Percentiles rank a stretch among this genome's conserved stretches.
phyloP scores from a whole-genome alignment of 2,113 vertebrate species.

The Dasypus novemcinctus region DNA sequence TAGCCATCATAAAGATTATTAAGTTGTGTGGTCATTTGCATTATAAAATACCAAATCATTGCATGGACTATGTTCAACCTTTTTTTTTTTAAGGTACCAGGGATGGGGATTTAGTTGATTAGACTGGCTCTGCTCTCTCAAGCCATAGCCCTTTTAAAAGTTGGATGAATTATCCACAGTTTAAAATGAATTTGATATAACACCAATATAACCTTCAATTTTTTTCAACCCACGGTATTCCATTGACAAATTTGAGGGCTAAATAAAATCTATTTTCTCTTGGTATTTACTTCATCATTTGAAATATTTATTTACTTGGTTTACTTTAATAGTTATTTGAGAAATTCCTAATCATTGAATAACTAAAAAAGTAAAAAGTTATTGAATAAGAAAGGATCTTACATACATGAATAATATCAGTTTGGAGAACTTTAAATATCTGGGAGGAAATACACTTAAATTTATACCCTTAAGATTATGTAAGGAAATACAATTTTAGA shows the following conservation, averaged over 20 bases:
- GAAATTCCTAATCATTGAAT: constrained; percentile 11
- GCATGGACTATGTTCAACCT: neutral
- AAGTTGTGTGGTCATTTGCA: neutral
- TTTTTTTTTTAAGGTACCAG: neutral
- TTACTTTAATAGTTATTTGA: constrained; percentile 27
- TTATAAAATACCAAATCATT: neutral
- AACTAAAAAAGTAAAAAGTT: neutral
- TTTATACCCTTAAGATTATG: neutral
- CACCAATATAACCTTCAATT: neutral
- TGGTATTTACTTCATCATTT: neutral
- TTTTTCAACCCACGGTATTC: neutral
- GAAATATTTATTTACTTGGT: neutral
- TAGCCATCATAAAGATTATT: neutral
- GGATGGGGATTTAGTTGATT: neutral
- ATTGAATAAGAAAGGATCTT: constrained; percentile 3
- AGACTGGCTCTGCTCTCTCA: neutral
- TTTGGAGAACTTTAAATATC: constrained; percentile 12
- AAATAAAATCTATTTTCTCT: neutral
- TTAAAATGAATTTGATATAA: neutral
- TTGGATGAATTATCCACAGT: neutral
- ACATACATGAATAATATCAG: neutral
- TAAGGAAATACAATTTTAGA: constrained; percentile 23
- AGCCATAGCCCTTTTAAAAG: neutral
- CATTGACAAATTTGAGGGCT: neutral
- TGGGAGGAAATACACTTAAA: neutral